Percentiles rank a stretch among this genome's conserved stretches.
Conservation (phyloP, 2,888 invertebrate species). For the Cosmia trapezina region DNA sequence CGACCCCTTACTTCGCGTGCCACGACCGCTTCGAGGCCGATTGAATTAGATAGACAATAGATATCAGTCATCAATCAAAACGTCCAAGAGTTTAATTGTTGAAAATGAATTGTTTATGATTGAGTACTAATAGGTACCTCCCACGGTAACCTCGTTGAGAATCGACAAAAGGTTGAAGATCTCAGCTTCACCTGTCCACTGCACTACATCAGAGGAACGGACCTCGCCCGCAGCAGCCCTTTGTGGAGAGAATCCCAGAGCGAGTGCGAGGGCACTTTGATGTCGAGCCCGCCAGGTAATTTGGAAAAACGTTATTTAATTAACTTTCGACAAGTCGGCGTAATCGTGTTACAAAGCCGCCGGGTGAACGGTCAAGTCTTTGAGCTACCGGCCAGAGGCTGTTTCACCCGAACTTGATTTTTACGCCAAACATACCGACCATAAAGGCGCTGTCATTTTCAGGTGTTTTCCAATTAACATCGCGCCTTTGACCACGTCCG, state of each 20-base stretch:
- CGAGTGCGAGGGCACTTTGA: conserved; percentile 84
- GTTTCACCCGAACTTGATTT: conserved; percentile 84
- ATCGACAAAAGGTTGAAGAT: conserved; percentile 77
- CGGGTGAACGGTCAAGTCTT: conserved; percentile 87
- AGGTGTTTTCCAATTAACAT: conserved; percentile 90
- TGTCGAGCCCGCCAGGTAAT: conserved; percentile 87
- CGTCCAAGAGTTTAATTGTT: conserved; percentile 73
- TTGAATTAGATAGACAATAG: conserved; percentile 84
- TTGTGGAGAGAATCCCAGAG: conserved; percentile 85
- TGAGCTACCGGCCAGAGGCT: conserved; percentile 77
- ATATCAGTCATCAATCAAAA: conserved; percentile 83
- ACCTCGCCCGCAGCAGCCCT: conserved; percentile 85
- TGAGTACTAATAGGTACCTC: conserved; percentile 29
- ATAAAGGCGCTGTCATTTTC: conserved; percentile 89
- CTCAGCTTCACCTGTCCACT: conserved; percentile 80
- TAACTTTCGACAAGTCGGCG: conserved; percentile 90
- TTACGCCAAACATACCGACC: conserved; percentile 86
- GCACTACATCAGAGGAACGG: conserved; percentile 80
- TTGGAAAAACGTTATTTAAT: conserved; percentile 91
- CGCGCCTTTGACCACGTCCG: conserved; percentile 87
- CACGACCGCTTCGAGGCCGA: conserved; percentile 73
- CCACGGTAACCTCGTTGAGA: conserved; percentile 60
- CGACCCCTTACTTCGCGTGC: conserved; percentile 80
- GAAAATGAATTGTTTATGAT: conserved; percentile 67
- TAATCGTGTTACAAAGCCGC: conserved; percentile 90